A percentile compares a stretch with the other conserved stretches of the same genome.
Conservation (phyloP, 2,888 invertebrate genomes). For the Encarsia formosa region DNA sequence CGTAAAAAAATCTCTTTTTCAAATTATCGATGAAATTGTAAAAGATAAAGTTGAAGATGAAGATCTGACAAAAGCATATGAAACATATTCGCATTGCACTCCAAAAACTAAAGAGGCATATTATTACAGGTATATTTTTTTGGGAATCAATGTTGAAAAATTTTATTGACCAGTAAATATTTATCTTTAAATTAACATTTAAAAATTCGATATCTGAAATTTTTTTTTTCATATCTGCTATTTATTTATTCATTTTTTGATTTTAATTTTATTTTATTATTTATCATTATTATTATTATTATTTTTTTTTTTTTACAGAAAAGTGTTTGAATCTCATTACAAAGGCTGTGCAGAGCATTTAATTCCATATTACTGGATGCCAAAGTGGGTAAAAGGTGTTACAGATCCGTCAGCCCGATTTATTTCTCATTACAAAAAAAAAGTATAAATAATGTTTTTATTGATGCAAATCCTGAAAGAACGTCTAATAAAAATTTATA, state of each 20-base stretch:
- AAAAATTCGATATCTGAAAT: too few species aligned
- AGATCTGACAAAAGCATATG: conserved; percentile 51
- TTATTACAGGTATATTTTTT: conserved; percentile 60
- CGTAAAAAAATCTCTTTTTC: conserved; percentile 67
- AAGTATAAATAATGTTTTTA: conserved; percentile 24
- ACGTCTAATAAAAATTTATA: too few species aligned
- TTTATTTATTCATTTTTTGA: too few species aligned
- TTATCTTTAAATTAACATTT: too few species aligned
- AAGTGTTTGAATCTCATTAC: conserved; percentile 65
- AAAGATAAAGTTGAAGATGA: conserved; percentile 63
- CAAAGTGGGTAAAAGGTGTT: conserved; percentile 65
- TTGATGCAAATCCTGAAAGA: too few species aligned
- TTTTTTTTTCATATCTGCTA: too few species aligned
- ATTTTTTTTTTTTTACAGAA: conserved; percentile 50
- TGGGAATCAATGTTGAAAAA: too few species aligned
- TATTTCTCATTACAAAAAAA: conserved; percentile 67
- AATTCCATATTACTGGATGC: conserved; percentile 76
- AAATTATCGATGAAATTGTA: conserved; percentile 66
- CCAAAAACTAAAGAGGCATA: conserved; percentile 74
- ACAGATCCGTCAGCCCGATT: conserved; percentile 73
- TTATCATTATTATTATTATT: too few species aligned
- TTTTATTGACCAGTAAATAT: too few species aligned
- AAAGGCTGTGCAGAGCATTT: conserved; percentile 59
- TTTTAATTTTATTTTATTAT: too few species aligned
- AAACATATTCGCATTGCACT: conserved; percentile 65